phyloP scores from a whole-genome alignment of 2,888 invertebrate species.

The Cheilosia pagana region DNA sequence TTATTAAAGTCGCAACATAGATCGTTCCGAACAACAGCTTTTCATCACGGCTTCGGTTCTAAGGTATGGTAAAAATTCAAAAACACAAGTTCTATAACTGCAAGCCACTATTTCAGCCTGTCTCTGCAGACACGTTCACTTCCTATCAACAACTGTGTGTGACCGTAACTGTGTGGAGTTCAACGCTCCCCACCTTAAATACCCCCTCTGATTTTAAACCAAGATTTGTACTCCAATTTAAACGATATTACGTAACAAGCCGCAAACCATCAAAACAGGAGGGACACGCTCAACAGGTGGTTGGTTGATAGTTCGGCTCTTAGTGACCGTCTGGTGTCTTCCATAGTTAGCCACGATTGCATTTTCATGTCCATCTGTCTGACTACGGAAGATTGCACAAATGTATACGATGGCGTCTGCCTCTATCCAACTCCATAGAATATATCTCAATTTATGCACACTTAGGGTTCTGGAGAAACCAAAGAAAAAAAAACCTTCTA shows the following conservation, averaged over 20 bases:
- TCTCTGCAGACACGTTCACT: too few relatives aligned
- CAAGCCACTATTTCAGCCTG: too few relatives aligned
- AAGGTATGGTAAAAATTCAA: too few relatives aligned
- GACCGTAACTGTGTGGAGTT: not conserved
- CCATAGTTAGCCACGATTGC: constrained; percentile 26
- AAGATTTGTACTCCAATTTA: constrained; percentile 21
- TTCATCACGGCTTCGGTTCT: too few relatives aligned
- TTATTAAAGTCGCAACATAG: too few relatives aligned
- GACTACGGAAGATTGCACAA: constrained; percentile 56
- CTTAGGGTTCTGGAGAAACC: constrained; percentile 39
- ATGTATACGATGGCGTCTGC: constrained; percentile 52
- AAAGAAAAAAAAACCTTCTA: constrained; percentile 5
- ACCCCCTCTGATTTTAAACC: not conserved
- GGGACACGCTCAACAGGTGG: constrained; percentile 34
- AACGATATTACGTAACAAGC: constrained; percentile 15
- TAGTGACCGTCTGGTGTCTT: constrained; percentile 14
- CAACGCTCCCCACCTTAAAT: not conserved
- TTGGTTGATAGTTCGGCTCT: constrained; percentile 18
- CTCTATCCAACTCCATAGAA: constrained; percentile 22
- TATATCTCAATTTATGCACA: constrained; percentile 73
- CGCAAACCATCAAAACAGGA: constrained; percentile 8
- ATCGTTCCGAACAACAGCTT: too few relatives aligned
- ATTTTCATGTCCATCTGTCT: constrained; percentile 65
- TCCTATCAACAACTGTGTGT: too few relatives aligned
- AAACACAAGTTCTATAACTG: too few relatives aligned